Evolutionary conservation across 1,140 invertebrate species (phyloP).

Genomic region (Drosophila prosaltans): DNA sequence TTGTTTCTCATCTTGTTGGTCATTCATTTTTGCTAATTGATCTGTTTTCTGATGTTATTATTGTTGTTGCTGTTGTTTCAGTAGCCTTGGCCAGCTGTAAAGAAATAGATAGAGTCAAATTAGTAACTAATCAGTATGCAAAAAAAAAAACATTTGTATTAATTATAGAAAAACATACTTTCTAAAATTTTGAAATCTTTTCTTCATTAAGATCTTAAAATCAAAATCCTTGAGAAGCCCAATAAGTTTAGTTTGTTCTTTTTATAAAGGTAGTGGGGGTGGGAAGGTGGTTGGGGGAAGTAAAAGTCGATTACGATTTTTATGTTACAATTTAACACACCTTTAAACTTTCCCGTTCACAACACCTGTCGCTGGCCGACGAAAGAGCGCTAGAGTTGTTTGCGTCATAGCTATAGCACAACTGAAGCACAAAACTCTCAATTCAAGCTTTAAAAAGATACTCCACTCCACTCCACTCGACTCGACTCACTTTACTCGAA

Average conservation of each 20-base stretch:
- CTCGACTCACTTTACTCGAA: background rate
- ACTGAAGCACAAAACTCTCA: slow-evolving; percentile 17
- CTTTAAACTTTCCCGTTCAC: slow-evolving; percentile 35
- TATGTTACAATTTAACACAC: slow-evolving; percentile 24
- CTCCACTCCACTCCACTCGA: slow-evolving; percentile 9
- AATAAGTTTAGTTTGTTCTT: background rate
- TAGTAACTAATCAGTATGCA: background rate
- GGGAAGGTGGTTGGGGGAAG: no score
- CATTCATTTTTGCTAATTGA: slow-evolving; percentile 17
- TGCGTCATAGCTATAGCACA: slow-evolving; percentile 16
- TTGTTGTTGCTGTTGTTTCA: background rate
- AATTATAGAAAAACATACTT: slow-evolving; percentile 1
- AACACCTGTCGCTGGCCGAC: slow-evolving; percentile 43
- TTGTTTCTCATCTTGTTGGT: slow-evolving; percentile 3
- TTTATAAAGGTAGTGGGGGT: no score
- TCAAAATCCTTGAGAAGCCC: slow-evolving; percentile 9
- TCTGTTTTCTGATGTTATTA: background rate
- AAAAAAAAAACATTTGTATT: background rate
- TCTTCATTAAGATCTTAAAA: background rate
- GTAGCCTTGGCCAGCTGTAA: background rate
- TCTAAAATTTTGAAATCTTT: background rate
- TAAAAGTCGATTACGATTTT: slow-evolving; percentile 15
- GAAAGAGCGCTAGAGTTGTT: slow-evolving; percentile 15
- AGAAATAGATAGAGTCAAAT: background rate
- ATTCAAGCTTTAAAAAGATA: slow-evolving; percentile 19